phyloP scores from a whole-genome alignment of 2,888 invertebrate species.

The Sphaerophoria rueppellii region DNA sequence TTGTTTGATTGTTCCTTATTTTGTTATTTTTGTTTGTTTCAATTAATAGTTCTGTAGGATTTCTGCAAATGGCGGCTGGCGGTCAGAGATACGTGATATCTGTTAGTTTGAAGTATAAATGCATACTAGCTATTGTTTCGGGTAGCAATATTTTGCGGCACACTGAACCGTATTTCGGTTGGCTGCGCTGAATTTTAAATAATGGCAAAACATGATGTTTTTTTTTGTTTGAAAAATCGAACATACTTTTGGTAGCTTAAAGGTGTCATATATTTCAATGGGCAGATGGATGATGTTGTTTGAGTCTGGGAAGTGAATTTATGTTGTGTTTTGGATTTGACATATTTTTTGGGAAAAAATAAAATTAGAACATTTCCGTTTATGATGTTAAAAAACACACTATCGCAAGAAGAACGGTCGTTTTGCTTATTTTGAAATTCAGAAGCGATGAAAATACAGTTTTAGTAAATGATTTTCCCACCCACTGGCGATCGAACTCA shows the following conservation, averaged over 20 bases:
- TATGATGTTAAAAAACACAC: too few species aligned
- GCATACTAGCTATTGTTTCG: slow-evolving; percentile 5
- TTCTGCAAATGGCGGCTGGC: slow-evolving; percentile 24
- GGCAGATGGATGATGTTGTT: not conserved
- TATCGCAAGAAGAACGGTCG: too few species aligned
- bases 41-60: not conserved
- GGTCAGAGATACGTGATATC: slow-evolving; percentile 34
- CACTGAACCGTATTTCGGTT: slow-evolving; percentile 12
- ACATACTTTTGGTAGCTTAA: not conserved
- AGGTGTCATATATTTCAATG: not conserved
- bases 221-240: not conserved
- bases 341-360: too few species aligned
- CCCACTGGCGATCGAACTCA: too few species aligned
- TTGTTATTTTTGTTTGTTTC: not conserved
- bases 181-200: slow-evolving; percentile 12
- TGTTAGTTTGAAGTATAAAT: slow-evolving; percentile 3
- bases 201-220: slow-evolving; percentile 7
- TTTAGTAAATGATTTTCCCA: too few species aligned
- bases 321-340: too few species aligned
- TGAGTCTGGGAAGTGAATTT: too few species aligned
- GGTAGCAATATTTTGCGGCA: slow-evolving; percentile 3
- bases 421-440: too few species aligned
- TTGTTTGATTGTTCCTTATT: not conserved
- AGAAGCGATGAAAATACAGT: too few species aligned
- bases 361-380: too few species aligned